phyloP scores from a whole-genome alignment of 2,113 vertebrate species.

The Aegotheles bennettii region DNA sequence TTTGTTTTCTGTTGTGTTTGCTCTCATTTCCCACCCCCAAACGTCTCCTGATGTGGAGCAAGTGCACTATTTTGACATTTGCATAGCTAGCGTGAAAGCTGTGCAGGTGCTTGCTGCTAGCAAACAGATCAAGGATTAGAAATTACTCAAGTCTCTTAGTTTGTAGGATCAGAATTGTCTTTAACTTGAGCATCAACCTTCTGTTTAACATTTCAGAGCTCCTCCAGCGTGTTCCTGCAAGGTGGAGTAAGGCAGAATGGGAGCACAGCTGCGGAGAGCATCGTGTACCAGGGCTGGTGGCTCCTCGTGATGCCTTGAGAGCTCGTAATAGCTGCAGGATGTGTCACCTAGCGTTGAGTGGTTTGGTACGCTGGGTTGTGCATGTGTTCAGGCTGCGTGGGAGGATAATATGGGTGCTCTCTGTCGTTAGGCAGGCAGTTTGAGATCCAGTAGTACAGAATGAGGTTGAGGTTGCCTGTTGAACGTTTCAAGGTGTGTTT shows the following conservation, averaged over 20 bases:
- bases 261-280: neutral
- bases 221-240: neutral
- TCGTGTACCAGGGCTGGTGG: too few relatives aligned
- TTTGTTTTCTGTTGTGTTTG: neutral
- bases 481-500: neutral
- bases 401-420: neutral
- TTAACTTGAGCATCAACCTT: neutral
- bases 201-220: rapidly evolving
- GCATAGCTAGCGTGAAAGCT: neutral
- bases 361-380: neutral
- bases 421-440: neutral
- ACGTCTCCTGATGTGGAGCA: neutral
- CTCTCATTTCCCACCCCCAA: neutral
- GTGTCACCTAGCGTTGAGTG: neutral
- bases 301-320: neutral
- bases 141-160: neutral
- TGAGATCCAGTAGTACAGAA: neutral
- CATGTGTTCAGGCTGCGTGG: neutral
- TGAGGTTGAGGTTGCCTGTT: neutral
- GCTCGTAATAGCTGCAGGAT: neutral
- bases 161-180: neutral
- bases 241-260: neutral
- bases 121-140: neutral
- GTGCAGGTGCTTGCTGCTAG: neutral
- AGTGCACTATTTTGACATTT: neutral